phyloP scores from a whole-genome alignment of 2,797 vertebrate genomes.

The Dendrocincla tyrannina region DNA sequence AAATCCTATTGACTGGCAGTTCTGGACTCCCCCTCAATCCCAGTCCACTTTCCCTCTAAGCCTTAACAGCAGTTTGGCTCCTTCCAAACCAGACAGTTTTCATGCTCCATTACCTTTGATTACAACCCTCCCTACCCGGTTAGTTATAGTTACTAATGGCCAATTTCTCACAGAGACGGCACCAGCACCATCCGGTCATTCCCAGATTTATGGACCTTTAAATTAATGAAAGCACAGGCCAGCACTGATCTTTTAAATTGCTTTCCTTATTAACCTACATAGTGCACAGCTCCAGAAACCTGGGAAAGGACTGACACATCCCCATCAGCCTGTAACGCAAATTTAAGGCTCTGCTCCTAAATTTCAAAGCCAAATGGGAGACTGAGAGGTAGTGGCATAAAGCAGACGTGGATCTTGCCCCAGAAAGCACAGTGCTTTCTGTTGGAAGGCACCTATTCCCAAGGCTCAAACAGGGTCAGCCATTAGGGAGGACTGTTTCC shows the following conservation, averaged over 20 bases:
- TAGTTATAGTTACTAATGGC: conserved; percentile 48
- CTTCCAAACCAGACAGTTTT: conserved; percentile 56
- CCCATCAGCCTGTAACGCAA: background rate
- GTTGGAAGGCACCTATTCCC: background rate
- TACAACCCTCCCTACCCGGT: conserved; percentile 25
- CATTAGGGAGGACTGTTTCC: background rate
- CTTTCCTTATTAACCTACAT: background rate
- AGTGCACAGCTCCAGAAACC: background rate
- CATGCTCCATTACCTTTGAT: conserved; percentile 65
- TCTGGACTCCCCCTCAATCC: conserved; percentile 8
- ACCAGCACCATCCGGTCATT: background rate
- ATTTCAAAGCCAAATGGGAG: background rate
- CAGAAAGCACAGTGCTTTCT: background rate
- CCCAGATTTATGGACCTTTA: conserved; percentile 45
- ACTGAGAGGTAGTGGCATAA: background rate
- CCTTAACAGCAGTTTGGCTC: conserved; percentile 23
- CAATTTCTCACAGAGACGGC: conserved; percentile 29
- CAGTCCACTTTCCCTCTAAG: background rate
- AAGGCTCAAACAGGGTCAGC: background rate
- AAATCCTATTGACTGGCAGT: background rate
- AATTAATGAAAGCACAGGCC: conserved; percentile 42
- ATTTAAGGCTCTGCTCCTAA: conserved; percentile 23
- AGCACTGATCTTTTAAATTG: conserved; percentile 1
- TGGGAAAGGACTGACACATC: background rate
- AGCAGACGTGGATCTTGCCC: background rate